Evolutionary conservation across 2,888 invertebrate genomes (phyloP).

Genomic region (Timema podura): DNA sequence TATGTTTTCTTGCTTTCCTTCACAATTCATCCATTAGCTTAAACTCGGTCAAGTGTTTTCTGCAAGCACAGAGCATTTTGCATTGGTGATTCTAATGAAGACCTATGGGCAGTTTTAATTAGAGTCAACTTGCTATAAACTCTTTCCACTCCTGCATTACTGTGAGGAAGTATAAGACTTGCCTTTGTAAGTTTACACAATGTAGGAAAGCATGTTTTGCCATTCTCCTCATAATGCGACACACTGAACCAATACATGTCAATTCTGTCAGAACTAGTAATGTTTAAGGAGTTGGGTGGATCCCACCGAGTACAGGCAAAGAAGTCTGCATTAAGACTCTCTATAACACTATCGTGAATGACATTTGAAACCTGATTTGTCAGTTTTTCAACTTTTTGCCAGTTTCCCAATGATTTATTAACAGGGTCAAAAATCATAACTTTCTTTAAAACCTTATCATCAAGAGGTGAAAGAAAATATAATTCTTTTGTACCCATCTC

Average conservation of each 20-base stretch:
- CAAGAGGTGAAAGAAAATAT: background rate
- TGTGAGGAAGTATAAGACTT: constrained; percentile 2
- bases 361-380: constrained; percentile 13
- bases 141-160: constrained; percentile 8
- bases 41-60: background rate
- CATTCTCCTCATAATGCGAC: constrained; percentile 3
- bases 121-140: background rate
- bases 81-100: background rate
- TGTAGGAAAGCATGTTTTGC: background rate
- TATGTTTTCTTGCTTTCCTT: background rate
- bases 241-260: constrained; percentile 4
- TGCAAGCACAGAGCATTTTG: background rate
- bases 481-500: constrained; percentile 8
- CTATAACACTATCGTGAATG: background rate
- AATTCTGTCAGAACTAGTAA: background rate
- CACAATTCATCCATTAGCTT: background rate
- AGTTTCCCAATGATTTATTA: constrained; percentile 5
- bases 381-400: constrained; percentile 11
- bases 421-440: constrained; percentile 5
- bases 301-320: background rate
- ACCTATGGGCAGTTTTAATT: constrained; percentile 3
- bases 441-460: constrained; percentile 8
- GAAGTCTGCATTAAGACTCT: background rate
- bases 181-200: background rate
- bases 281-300: background rate